Evolutionary conservation across 2,797 vertebrate species (phyloP).

Genomic region (Liasis olivaceus): DNA sequence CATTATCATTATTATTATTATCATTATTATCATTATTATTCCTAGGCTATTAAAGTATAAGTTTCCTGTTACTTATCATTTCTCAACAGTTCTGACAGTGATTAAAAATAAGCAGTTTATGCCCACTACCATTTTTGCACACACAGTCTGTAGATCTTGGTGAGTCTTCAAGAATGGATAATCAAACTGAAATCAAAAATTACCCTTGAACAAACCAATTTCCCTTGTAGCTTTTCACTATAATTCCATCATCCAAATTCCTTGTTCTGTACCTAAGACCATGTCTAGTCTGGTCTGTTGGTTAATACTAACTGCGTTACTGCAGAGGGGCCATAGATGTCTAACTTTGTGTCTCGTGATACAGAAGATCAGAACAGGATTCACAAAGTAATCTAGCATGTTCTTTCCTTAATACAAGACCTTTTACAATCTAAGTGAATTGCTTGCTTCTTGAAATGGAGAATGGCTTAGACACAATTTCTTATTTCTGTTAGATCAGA

Average conservation of each 20-base stretch:
- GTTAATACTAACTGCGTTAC: background rate
- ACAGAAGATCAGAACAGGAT: background rate
- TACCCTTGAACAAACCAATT: background rate
- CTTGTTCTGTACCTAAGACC: background rate
- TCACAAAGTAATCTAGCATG: conserved; percentile 37
- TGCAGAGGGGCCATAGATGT: background rate
- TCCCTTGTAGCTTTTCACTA: background rate
- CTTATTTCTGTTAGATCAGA: conserved; percentile 32
- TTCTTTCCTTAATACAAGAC: conserved; percentile 45
- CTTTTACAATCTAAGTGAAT: conserved; percentile 22
- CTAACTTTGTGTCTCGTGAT: background rate
- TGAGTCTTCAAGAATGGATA: background rate
- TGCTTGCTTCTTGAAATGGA: conserved; percentile 37
- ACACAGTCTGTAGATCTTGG: background rate
- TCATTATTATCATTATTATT: background rate
- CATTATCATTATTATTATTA: background rate
- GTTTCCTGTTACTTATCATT: background rate
- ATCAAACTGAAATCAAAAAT: background rate
- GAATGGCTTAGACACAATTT: conserved; percentile 50
- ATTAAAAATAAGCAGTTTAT: background rate
- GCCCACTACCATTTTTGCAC: background rate
- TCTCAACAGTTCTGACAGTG: background rate
- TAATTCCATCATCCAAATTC: background rate
- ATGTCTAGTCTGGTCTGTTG: background rate
- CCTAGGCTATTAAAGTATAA: background rate